Base-by-base conservation (phyloP, 2,113 vertebrate genomes). In the Vidua chalybeata region DNA sequence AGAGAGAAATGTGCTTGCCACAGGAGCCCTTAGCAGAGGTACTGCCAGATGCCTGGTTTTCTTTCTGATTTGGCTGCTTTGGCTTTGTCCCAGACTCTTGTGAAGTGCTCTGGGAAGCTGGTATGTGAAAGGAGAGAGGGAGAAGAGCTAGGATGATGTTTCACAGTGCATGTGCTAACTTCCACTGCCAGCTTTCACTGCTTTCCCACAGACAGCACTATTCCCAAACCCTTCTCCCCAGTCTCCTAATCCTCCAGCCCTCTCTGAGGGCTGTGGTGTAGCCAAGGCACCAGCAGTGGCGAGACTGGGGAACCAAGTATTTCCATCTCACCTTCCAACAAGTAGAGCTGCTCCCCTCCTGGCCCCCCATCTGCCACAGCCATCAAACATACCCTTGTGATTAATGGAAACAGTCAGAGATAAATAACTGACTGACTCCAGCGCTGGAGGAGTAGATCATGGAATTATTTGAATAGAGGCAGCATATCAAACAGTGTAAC, bases 291-390 rank as follows among this genome's bases (percentile, higher is more conserved):
- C 28, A 92, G 77, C 73, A 81, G 84, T 3, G 3, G 85, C 22
- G 22, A 93, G 23, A 9, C 21, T 71, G 54, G 33, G 45, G 56
- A 76, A 43, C 73, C 10, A 7, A 79, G 52, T 76, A 71, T 97
- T 97, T 97, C 96, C 93, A 92, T 83, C 55, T 41, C 23, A 20
- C 48, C 84, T 93, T 96, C 93, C 94, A 94, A 78, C 41, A 88
- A 84, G 30, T 7, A 58, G 52, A 92, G 49, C 78, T 82, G 51
- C 84, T 51, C 56, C 62, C 39, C 46, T 86, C 64, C 85, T 6
- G 1, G 58, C 54, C 75, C 46, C 23, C 3, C 13, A 9, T 49
- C 69, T 46, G 46, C 74, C 56, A 13, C 35, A 88, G 35, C 78
- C 63, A 61, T 48, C 69, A 91, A 52, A 61, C 56, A 7, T 18